Evolutionary conservation across 37 sponge, comb jelly and placozoan species (phyloP).

Genomic region (Ephydatia muelleri): DNA sequence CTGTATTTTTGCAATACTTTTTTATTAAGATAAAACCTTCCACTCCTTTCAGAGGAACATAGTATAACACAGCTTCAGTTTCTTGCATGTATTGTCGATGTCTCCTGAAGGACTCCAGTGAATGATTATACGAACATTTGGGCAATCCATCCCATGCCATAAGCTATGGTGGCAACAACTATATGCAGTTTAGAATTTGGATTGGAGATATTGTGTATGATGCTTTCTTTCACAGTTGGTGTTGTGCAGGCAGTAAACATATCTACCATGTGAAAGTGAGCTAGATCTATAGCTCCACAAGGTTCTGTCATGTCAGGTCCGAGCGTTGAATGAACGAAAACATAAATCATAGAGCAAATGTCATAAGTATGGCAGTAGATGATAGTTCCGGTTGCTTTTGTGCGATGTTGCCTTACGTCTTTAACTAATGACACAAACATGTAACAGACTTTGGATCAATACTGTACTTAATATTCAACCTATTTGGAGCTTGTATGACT

Average conservation of each 20-base stretch:
- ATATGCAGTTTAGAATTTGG: constrained; percentile 16
- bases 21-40: neutral
- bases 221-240: constrained; percentile 16
- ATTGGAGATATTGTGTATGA: neutral
- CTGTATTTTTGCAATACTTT: constrained; percentile 30
- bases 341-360: neutral
- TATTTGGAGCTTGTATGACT: neutral
- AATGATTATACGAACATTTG: constrained; percentile 29
- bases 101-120: constrained; percentile 48
- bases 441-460: neutral
- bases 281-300: constrained; percentile 16
- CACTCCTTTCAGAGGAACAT: neutral
- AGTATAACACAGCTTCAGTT: constrained; percentile 37
- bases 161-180: constrained; percentile 43
- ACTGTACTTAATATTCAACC: constrained; percentile 1
- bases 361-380: constrained; percentile 38
- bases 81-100: constrained; percentile 43
- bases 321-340: neutral
- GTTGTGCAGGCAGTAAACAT: constrained; percentile 43
- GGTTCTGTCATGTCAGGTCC: constrained; percentile 12
- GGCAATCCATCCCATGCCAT: constrained; percentile 57
- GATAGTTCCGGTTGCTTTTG: neutral
- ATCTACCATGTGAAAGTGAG: constrained; percentile 28
- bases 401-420: constrained; percentile 7
- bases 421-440: constrained; percentile 15